Conservation (phyloP, 2,113 vertebrate genomes). For the Alces alces region DNA sequence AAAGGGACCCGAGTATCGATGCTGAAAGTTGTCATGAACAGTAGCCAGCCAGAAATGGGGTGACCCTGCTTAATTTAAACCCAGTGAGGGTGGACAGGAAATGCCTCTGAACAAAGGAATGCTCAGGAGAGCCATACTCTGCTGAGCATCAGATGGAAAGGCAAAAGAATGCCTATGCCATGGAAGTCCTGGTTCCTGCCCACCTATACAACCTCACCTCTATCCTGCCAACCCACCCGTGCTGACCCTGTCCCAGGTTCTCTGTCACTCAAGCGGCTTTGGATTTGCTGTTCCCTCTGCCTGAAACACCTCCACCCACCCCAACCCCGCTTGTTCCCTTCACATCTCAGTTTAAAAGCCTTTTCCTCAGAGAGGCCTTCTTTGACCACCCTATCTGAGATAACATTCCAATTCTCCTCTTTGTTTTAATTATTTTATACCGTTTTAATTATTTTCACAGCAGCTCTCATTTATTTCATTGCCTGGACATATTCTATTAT, state of each 20-base stretch:
- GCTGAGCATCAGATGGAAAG: neutral
- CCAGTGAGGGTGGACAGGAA: neutral
- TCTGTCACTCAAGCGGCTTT: neutral
- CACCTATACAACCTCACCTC: neutral
- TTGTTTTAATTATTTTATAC: neutral
- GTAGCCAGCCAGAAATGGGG: too few species aligned
- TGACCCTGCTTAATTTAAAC: neutral
- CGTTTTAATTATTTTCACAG: neutral
- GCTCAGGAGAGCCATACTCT: neutral
- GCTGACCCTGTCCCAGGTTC: neutral
- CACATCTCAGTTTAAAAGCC: neutral
- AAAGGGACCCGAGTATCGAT: fast-evolving
- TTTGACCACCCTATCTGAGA: neutral
- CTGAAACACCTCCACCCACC: too few species aligned
- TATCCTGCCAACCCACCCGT: fast-evolving
- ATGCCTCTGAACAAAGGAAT: neutral
- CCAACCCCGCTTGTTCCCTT: fast-evolving
- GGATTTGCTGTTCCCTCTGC: neutral
- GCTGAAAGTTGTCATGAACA: neutral
- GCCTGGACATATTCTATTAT: neutral
- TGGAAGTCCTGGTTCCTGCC: fast-evolving
- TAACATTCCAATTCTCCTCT: neutral
- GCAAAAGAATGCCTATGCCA: neutral
- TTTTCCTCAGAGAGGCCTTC: neutral
- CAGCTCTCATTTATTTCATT: neutral